Evolutionary conservation across 2,797 vertebrate genomes (phyloP), one percentile per base, ranked within the genome.

Genomic region (Momotus momota): DNA sequence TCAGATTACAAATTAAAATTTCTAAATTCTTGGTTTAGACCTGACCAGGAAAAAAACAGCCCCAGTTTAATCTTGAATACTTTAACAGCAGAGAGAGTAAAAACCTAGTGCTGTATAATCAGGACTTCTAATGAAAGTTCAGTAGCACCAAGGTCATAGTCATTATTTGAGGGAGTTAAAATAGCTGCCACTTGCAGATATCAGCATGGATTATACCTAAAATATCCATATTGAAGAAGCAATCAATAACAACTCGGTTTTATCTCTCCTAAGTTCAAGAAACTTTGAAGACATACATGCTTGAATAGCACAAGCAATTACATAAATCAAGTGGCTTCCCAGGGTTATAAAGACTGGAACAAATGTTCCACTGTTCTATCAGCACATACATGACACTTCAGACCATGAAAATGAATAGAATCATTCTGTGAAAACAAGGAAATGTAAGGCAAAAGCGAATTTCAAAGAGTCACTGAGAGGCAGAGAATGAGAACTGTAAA

Each of bases 251-350:
- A 97, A 95, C 57, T 82, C 78, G 90, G 94, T 96, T 97, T 97
- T 96, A 83, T 97, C 88, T 96, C 82, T 86, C 85, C 48, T 93
- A 96, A 95, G 45, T 95, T 95, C 73, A 97, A 86, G 86, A 91
- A 96, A 96, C 97, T 97, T 96, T 97, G 89, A 97, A 97, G 93
- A 95, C 49, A 94, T 85, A 43, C 3, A 16, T 97, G 88, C 85
- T 96, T 97, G 83, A 98, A 90, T 96, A 98, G 92, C 82, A 95
- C 87, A 90, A 94, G 79, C 94, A 97, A 95, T 97, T 97, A 96
- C 88, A 96, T 71, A 97, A 97, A 97, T 95, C 84, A 97, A 97
- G 84, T 41, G 26, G 10, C 45, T 96, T 97, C 86, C 84, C 86
- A 93, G 78, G 83, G 48, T 89, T 93, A 86, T 73, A 94, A 95